Evolutionary conservation across 2,113 vertebrate genomes (phyloP).

Genomic region (Sinocyclocheilus anophthalmus): DNA sequence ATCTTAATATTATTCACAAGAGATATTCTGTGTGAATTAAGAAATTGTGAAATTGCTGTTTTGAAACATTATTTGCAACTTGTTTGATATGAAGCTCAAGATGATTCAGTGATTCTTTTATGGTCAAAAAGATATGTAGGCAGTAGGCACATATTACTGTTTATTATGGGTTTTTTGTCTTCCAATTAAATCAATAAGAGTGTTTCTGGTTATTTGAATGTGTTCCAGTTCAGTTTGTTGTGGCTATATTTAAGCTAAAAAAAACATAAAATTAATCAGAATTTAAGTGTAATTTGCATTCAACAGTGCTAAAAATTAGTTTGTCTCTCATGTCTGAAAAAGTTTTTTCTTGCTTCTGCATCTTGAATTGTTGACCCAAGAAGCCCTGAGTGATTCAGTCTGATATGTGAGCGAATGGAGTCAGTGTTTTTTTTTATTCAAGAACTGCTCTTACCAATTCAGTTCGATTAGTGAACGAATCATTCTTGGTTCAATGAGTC

Average conservation of each 20-base stretch:
- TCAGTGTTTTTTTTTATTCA: neutral
- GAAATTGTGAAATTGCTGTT: neutral
- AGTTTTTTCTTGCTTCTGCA: neutral
- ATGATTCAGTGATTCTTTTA: neutral
- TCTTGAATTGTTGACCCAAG: neutral
- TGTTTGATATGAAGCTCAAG: neutral
- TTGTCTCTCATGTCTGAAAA: neutral
- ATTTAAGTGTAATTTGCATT: neutral
- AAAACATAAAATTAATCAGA: neutral
- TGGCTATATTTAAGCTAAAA: neutral
- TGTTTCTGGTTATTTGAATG: neutral
- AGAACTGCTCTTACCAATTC: neutral
- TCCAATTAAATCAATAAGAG: neutral
- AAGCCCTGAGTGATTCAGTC: neutral
- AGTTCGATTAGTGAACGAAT: neutral
- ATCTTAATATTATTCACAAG: neutral
- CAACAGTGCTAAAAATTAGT: neutral
- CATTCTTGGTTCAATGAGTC: neutral
- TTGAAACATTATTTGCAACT: neutral
- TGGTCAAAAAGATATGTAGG: neutral
- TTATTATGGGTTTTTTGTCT: neutral
- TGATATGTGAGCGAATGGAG: neutral
- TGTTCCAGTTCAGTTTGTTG: neutral
- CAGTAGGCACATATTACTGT: neutral
- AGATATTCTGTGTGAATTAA: neutral